phyloP scores from a whole-genome alignment of 2,797 vertebrate species.

The Lepilemur septentrionalis region DNA sequence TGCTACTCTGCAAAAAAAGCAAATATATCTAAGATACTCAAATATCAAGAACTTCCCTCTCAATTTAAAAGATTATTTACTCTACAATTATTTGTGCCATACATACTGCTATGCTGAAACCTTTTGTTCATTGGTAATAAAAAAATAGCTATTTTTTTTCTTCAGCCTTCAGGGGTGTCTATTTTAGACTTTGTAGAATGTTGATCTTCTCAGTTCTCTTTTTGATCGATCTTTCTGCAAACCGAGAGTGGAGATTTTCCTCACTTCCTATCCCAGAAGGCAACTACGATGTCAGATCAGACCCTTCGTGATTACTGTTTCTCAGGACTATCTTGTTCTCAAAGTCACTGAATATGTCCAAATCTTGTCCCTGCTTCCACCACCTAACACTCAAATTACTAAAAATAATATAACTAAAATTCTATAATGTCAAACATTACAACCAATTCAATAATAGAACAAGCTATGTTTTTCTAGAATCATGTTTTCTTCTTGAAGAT shows the following conservation, averaged over 20 bases:
- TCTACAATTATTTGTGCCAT: neutral
- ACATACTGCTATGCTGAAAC: neutral
- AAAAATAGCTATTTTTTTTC: neutral
- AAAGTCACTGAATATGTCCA: neutral
- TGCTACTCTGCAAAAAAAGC: neutral
- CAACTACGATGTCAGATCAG: neutral
- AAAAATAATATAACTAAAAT: neutral
- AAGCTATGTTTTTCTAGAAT: conserved; percentile 7
- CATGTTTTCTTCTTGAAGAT: neutral
- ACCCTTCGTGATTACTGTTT: neutral
- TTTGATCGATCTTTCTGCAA: neutral
- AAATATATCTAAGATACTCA: neutral
- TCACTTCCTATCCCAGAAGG: neutral
- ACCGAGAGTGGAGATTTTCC: neutral
- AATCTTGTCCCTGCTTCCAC: neutral
- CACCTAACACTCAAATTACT: neutral
- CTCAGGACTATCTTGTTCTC: neutral
- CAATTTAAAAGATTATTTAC: conserved; percentile 7
- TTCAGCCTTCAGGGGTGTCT: neutral
- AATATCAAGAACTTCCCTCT: neutral
- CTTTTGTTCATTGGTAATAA: neutral
- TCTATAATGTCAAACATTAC: neutral
- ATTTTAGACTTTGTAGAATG: neutral
- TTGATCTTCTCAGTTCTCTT: neutral
- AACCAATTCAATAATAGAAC: neutral